phyloP scores from a whole-genome alignment of 2,797 vertebrate species.

The Pangasius sanitwongsei region DNA sequence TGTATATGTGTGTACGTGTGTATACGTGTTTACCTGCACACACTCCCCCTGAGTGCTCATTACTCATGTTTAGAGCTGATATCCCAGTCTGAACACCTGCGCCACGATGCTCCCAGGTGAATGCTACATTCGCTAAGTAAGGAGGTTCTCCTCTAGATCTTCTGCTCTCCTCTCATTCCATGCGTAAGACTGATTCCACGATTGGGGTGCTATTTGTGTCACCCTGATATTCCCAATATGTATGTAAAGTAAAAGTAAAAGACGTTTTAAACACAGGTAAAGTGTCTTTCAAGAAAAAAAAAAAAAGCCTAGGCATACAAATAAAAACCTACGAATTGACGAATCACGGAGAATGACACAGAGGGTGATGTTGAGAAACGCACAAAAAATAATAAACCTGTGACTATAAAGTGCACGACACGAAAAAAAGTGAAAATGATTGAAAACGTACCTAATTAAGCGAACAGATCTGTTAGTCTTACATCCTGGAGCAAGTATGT shows the following conservation, averaged over 20 bases:
- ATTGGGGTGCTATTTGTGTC: not conserved
- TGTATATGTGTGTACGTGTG: constrained; percentile 17
- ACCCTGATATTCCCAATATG: not conserved
- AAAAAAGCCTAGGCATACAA: not conserved
- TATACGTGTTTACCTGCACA: constrained; percentile 50
- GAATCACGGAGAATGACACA: not conserved
- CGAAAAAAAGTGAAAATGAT: not conserved
- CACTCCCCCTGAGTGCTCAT: constrained; percentile 59
- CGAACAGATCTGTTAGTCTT: not conserved
- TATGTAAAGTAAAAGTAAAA: not conserved
- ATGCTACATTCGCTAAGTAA: constrained; percentile 34
- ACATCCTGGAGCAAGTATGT: not conserved
- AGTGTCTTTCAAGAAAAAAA: not conserved
- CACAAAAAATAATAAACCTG: not conserved
- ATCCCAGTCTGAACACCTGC: constrained; percentile 59
- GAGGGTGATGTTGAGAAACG: not conserved
- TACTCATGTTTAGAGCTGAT: constrained; percentile 60
- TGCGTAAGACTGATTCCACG: not conserved
- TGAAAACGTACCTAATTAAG: not conserved
- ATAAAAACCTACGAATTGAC: not conserved
- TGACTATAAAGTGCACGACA: not conserved
- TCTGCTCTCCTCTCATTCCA: not conserved
- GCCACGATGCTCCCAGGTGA: constrained; percentile 54
- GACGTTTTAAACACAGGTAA: not conserved
- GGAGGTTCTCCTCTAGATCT: constrained; percentile 23